Evolutionary conservation across 2,113 vertebrate species (phyloP).

Genomic region (Eira barbara): DNA sequence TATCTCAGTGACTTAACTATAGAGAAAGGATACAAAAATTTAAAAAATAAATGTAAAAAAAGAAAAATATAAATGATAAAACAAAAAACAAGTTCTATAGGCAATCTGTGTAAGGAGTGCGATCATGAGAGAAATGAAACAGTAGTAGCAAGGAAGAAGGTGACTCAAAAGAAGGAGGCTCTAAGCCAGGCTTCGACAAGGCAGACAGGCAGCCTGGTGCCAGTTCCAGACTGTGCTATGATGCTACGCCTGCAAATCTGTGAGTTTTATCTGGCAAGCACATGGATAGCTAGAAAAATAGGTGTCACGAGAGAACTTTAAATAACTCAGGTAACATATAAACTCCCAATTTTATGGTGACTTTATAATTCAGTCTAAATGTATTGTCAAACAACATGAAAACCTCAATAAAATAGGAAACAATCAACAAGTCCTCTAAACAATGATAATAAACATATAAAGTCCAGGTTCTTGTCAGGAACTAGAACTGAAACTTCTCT

Average conservation of each 20-base stretch:
- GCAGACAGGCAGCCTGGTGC: neutral
- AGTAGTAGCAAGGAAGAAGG: neutral
- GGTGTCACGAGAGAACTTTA: neutral
- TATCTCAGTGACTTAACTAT: neutral
- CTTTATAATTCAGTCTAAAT: neutral
- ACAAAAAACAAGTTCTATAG: neutral
- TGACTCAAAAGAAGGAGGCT: neutral
- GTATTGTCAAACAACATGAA: neutral
- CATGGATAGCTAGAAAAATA: neutral
- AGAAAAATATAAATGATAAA: neutral
- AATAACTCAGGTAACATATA: slow-evolving; percentile 6
- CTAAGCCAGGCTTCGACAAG: neutral
- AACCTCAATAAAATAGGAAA: neutral
- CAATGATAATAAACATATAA: neutral
- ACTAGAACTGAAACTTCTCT: slow-evolving; percentile 38
- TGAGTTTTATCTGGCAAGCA: neutral
- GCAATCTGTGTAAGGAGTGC: neutral
- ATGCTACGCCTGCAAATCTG: neutral
- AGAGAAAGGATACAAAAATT: neutral
- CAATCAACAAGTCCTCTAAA: neutral
- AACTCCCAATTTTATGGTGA: neutral
- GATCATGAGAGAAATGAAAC: slow-evolving; percentile 13
- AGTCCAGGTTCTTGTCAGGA: slow-evolving; percentile 1
- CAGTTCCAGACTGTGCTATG: neutral
- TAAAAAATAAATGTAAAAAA: neutral